Conservation (phyloP, 2,113 vertebrate genomes). For the Nesogale talazaci region DNA sequence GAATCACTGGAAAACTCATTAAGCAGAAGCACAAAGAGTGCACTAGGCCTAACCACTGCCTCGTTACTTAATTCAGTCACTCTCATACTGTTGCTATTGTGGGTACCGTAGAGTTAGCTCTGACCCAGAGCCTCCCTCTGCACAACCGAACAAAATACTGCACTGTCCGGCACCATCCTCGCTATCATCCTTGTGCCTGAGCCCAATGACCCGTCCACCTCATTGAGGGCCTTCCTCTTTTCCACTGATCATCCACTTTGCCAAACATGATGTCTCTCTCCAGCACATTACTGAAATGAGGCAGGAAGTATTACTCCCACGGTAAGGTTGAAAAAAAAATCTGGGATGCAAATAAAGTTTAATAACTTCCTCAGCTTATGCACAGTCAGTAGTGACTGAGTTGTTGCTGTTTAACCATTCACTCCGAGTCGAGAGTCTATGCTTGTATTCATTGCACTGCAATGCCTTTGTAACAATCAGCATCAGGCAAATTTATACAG, state of each 20-base stretch:
- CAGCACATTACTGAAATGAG: not conserved
- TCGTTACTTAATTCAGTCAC: not conserved
- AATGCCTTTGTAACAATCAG: not conserved
- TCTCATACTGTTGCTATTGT: no score
- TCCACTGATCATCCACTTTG: no score
- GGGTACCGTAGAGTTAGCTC: no score
- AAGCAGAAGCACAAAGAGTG: not conserved
- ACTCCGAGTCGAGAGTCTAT: not conserved
- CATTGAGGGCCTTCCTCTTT: no score
- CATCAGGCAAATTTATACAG: not conserved
- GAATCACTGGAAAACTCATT: not conserved
- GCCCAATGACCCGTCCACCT: no score
- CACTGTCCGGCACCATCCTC: no score
- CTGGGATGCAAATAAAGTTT: not conserved
- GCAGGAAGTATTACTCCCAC: not conserved
- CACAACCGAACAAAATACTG: no score
- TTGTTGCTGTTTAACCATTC: not conserved
- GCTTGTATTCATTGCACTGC: not conserved
- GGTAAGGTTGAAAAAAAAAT: constrained; percentile 12
- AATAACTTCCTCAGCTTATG: not conserved
- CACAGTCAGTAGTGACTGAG: not conserved
- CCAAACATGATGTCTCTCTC: no score
- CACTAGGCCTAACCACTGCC: not conserved
- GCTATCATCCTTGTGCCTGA: no score
- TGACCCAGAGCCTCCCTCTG: no score